A percentile compares a stretch with the other conserved stretches of the same genome.
phyloP scores from a whole-genome alignment of 2,113 vertebrate genomes.

The Neotoma lepida region DNA sequence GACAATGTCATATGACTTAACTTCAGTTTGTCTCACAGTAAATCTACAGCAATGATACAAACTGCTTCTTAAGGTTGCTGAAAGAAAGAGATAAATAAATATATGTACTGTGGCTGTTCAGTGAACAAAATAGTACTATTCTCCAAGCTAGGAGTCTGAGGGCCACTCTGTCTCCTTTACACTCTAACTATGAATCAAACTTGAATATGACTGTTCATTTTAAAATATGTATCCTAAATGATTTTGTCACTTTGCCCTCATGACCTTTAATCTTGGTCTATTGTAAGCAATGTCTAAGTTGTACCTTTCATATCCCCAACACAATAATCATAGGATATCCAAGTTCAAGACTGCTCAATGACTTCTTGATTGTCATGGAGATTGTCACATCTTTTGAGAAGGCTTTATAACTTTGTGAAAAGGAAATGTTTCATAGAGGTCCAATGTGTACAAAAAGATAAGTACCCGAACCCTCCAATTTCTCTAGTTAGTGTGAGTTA shows the following conservation, averaged over 20 bases:
- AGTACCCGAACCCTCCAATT: background rate
- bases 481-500: background rate
- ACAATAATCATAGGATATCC: background rate
- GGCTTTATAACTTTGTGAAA: background rate
- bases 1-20: background rate
- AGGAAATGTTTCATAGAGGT: background rate
- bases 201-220: background rate
- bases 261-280: background rate
- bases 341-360: background rate
- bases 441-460: background rate
- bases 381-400: background rate
- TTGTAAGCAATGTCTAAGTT: background rate
- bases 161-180: accelerated
- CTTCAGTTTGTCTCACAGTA: background rate
- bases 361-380: background rate
- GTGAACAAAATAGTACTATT: background rate
- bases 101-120: background rate
- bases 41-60: background rate
- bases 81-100: background rate
- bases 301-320: background rate
- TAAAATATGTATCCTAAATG: background rate
- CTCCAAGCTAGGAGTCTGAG: background rate
- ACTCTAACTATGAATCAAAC: background rate
- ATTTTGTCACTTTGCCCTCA: background rate
- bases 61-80: background rate